Conservation (phyloP, 2,888 invertebrate species). For the Drosophila pseudotalamancana region DNA sequence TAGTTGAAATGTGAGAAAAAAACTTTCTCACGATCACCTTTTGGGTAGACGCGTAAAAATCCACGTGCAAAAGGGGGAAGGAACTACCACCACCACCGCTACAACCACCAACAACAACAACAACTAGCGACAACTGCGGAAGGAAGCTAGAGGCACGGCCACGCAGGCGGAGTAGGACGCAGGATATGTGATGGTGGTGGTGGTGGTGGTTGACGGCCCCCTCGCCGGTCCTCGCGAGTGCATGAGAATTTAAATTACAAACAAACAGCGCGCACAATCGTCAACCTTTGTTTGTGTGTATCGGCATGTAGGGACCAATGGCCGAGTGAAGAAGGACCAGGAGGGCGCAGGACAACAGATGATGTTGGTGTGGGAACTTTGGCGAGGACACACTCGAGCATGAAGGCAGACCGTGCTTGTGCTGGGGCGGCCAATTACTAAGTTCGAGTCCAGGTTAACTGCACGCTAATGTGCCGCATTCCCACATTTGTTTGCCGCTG, state of each 20-base stretch:
- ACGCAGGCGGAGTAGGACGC: slow-evolving; percentile 72
- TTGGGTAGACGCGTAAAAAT: slow-evolving; percentile 68
- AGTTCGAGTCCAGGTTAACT: slow-evolving; percentile 52
- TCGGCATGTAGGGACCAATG: slow-evolving; percentile 59
- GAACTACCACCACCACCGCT: slow-evolving; percentile 58
- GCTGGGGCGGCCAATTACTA: slow-evolving; percentile 49
- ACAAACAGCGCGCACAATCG: slow-evolving; percentile 65
- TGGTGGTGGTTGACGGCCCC: slow-evolving; percentile 51
- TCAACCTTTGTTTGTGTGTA: slow-evolving; percentile 57
- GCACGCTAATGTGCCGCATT: slow-evolving; percentile 59
- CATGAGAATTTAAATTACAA: slow-evolving; percentile 78
- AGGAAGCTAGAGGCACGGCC: slow-evolving; percentile 54
- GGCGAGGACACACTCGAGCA: slow-evolving; percentile 68
- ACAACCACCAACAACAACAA: slow-evolving; percentile 28
- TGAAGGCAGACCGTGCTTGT: slow-evolving; percentile 55
- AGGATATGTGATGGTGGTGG: slow-evolving; percentile 49
- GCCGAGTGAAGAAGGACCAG: slow-evolving; percentile 13
- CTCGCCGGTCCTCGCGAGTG: slow-evolving; percentile 50
- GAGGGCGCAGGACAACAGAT: slow-evolving; percentile 52
- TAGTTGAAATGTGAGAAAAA: slow-evolving; percentile 78
- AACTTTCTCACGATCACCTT: slow-evolving; percentile 81
- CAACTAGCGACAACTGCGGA: slow-evolving; percentile 57
- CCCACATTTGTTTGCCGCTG: slow-evolving; percentile 50
- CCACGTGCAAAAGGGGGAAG: slow-evolving; percentile 83
- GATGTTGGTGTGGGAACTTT: slow-evolving; percentile 72